Base-by-base conservation (phyloP, 2,797 vertebrate genomes). In the Pelobates cultripes region DNA sequence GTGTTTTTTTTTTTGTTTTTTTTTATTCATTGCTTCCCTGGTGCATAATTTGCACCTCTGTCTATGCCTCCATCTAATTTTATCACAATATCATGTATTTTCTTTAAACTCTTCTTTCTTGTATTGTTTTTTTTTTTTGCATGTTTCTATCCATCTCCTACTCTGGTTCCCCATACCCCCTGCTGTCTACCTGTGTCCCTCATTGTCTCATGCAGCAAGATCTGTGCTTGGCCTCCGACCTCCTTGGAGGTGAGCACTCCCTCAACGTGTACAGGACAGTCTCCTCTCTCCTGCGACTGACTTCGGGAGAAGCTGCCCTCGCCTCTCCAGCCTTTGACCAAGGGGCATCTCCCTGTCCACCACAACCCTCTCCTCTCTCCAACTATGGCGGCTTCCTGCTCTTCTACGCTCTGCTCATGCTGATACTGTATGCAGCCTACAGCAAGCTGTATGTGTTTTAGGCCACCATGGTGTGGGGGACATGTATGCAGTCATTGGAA, bases 361-460 rank as follows among this genome's bases (percentile, higher is more conserved):
- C 83, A n/a, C 45, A 47, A 10, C 81, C 86, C 10, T 84, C 87
- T 41, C 84, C 73, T 40, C 88, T 93, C 42, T 88, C 85, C 77
- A 90, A 94, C 87, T 92, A 95, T 75, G 90, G 89, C 17, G 95
- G 95, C 92, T 97, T 97, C 93, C 88, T 95, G 88, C 85, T 96
- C 89, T 97, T 97, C 94, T 97, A 97, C 91, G 89, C 91, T 76
- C 88, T 86, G 53, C 86, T 90, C 91, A 97, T 97, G 96, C 89
- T 90, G 86, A 91, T 96, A 87, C 92, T 97, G 85, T 97, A 92
- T 90, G 77, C 91, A 75, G 77, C 94, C 87, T 96, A 95, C 90
- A 87, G 89, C 88, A 90, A 88, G 81, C 89, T 97, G 83, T 88
- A 92, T 45, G 47, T 51, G 5, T 51, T 51, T 5, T 51, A 51